Evolutionary conservation across 1,140 invertebrate genomes (phyloP), one percentile per base, ranked within the genome.

Genomic region (Himalopsyche phryganea): DNA sequence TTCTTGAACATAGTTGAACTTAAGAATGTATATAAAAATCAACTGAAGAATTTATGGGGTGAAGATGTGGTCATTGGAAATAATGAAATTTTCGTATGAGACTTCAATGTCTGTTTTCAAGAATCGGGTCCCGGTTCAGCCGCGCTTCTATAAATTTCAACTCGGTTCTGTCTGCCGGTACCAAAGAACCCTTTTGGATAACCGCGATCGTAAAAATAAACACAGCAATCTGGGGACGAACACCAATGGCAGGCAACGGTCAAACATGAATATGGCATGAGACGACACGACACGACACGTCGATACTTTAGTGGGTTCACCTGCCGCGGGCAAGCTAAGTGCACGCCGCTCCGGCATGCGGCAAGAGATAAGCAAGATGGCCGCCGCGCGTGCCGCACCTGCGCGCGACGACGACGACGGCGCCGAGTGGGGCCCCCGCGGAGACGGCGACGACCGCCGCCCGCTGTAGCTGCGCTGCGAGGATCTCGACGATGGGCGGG

Each of bases 351-450:
- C 79, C 75, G 81, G 78, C 68, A 87, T 83, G 79, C 88, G 88
- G 80, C 86, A 89, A 80, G 89, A 90, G 81, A 90, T 89, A 80
- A 91, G 86, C 86, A 91, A 89, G 85, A 91, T 90, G 85, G 88
- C 88, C 74, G 88, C 89, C 77, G 87, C 83, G 74, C 88, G 85
- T 76, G 89, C 89, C 83, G 88, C 88, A 89, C 88, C 88, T 90
- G 88, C 87, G 78, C 88, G 83, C 66, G 87, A 89, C 61, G 86
- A 83, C 33, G 85, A 81, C 65, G 83, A 84, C 47, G 81, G 77
- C 49, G 67, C 63, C 48, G 74, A 70, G 60, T 73, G 73, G 65
- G 80, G 80, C 58, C 82, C 82, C 66, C 84, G 84, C 17, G 83
- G 79, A 58, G 82, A 76, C 49, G 81, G 79, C 56, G 80, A 77